Evolutionary conservation across 1,140 invertebrate species (phyloP), one percentile per base, ranked within the genome.

Genomic region (Diuraphis noxia): DNA sequence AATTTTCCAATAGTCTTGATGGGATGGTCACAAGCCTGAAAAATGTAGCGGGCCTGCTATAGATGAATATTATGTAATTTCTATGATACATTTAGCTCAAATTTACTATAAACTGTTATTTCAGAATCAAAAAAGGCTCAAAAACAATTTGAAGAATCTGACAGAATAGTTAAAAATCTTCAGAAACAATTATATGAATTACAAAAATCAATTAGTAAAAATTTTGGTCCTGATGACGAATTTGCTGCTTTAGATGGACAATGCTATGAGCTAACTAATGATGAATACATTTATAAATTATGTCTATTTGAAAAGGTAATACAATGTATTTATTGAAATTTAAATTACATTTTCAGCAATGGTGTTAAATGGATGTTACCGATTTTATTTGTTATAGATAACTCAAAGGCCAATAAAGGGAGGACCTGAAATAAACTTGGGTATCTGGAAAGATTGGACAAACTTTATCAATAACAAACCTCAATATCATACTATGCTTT

Each of bases 271-370:
- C 98, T 95, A 93, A 96, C 96, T 72, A 98, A 99, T 93, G 95
- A 97, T 86, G 98, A 99, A 94, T 99, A 99, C 94, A 95, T 97
- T 21, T 99, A 99, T 94, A 97, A 96, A 92, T 94, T 99, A 10
- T 99, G 99, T 94, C 96, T 98, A 63, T 99, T 99, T 94, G 97
- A 98, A 92, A 96, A 96, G 93, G 96, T 97, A 40, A 52, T 1
- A 25, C 1, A 30, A 49, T 17, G 23, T 52, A 88, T 25, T 56
- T 88, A 56, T 38, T 36, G 49, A 43, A 7, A 41, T 84, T 43
- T 81, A 9, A 81, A 82, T 82, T 41, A 9, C 8, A 82, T 25
- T 4, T 30, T 36, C 1, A 0, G 13, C 0, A 87, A 21, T 52
- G 38, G 10, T 85, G n/a, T 85, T 85, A 85, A 85, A 1, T 72